phyloP scores from a whole-genome alignment of 1,140 invertebrate genomes.

The Episyrphus balteatus region DNA sequence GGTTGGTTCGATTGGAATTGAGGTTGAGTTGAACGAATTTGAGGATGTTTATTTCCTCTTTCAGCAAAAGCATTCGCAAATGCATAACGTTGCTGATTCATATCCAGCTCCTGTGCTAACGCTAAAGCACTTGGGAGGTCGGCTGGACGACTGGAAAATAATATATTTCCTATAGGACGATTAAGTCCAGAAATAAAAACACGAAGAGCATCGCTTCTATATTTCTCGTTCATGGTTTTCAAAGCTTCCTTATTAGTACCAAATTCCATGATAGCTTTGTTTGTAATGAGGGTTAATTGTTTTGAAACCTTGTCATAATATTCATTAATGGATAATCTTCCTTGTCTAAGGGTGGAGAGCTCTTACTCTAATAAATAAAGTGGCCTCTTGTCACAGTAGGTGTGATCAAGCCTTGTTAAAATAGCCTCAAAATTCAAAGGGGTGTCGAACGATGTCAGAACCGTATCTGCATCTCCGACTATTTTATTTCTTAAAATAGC shows the following conservation, averaged over 20 bases:
- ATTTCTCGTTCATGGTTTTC: conserved; percentile 4
- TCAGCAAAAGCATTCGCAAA: conserved; percentile 5
- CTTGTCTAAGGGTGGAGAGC: conserved; percentile 1
- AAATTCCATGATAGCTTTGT: conserved; percentile 9
- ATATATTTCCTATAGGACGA: neutral
- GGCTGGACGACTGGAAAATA: neutral
- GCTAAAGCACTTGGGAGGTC: conserved; percentile 6
- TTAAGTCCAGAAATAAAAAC: conserved; percentile 3
- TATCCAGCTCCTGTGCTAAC: conserved; percentile 7
- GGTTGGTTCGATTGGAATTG: neutral
- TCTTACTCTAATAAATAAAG: conserved; percentile 6
- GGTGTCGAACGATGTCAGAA: conserved; percentile 3
- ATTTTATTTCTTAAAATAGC: conserved; percentile 5
- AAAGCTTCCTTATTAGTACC: neutral
- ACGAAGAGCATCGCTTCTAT: conserved; percentile 1
- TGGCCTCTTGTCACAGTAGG: conserved; percentile 4
- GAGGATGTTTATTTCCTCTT: neutral
- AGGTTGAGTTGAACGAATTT: neutral
- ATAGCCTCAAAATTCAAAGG: conserved; percentile 5
- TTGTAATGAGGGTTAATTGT: conserved; percentile 3
- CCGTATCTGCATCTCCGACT: neutral
- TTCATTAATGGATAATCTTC: conserved; percentile 6
- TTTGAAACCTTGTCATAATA: conserved; percentile 7
- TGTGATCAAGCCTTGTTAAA: conserved; percentile 2
- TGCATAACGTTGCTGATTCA: conserved; percentile 6